Evolutionary conservation across 2,113 vertebrate genomes (phyloP).

Genomic region (Perca fluviatilis): DNA sequence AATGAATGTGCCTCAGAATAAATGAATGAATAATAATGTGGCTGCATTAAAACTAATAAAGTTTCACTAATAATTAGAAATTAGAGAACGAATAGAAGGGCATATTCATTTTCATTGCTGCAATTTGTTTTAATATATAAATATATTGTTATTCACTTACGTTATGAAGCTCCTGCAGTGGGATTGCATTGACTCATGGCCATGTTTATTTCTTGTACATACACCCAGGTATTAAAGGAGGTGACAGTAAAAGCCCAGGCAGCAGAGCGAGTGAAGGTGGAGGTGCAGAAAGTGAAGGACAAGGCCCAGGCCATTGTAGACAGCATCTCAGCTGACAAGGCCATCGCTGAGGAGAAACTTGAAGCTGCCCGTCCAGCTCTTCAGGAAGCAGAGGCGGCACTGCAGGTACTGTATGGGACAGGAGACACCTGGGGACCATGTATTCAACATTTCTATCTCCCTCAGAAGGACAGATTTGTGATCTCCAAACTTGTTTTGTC

Average conservation of each 20-base stretch:
- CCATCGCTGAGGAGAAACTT: slow-evolving; percentile 91
- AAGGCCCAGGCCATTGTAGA: slow-evolving; percentile 96
- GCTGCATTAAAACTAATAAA: background rate
- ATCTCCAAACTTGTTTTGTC: background rate
- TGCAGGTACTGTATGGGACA: slow-evolving; percentile 84
- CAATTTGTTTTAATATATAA: background rate
- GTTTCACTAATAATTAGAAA: background rate
- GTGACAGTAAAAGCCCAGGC: slow-evolving; percentile 96
- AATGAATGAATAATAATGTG: background rate
- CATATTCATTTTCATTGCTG: background rate
- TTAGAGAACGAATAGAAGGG: background rate
- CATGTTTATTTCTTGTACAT: background rate
- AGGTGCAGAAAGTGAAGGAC: slow-evolving; percentile 98
- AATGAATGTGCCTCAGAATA: background rate
- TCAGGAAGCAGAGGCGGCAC: slow-evolving; percentile 92
- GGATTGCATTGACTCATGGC: background rate
- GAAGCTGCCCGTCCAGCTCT: slow-evolving; percentile 93
- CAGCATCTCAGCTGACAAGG: slow-evolving; percentile 93
- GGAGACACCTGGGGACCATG: background rate
- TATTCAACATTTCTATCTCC: background rate
- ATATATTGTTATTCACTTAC: background rate
- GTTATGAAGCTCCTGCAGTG: background rate
- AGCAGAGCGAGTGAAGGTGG: slow-evolving; percentile 92
- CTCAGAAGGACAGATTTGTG: background rate
- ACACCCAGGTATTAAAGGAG: slow-evolving; percentile 93